These are phyloP conservation scores for Limnothrissa miodon DNA, from an alignment of 2,113 vertebrate species.

Conservation along the genomic window DNA sequence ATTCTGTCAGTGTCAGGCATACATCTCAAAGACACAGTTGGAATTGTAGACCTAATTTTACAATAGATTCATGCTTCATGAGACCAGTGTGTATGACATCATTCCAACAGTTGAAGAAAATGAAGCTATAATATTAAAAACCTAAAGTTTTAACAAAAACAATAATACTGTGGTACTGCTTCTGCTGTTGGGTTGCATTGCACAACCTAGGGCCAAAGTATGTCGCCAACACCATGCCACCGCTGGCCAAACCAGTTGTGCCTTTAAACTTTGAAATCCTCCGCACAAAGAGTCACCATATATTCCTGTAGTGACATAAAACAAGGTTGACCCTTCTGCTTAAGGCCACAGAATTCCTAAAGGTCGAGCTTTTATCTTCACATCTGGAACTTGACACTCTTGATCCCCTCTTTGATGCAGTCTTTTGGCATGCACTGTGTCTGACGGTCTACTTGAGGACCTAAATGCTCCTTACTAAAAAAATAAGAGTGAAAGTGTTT, in stretches of 20 bases:
- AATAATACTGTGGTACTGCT: background rate
- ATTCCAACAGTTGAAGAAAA: background rate
- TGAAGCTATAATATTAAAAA: background rate
- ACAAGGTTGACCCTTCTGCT: constrained; percentile 49
- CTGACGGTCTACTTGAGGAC: background rate
- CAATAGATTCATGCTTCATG: background rate
- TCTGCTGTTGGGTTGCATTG: background rate
- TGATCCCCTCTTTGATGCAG: constrained; percentile 54
- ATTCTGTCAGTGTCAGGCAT: background rate
- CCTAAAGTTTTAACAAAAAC: background rate
- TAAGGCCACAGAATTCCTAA: constrained; percentile 38
- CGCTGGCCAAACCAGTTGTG: background rate
- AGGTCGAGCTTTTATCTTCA: constrained; percentile 41
- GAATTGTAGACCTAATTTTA: background rate
- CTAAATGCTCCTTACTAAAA: background rate
- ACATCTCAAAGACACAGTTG: background rate
- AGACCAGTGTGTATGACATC: background rate
- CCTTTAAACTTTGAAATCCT: background rate
- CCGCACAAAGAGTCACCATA: background rate
- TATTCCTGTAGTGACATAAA: constrained; percentile 51
- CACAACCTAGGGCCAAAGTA: background rate
- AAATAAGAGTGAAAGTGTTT: constrained; percentile 10
- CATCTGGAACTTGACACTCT: constrained; percentile 63
- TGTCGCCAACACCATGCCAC: background rate
- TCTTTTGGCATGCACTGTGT: background rate